Base-by-base conservation (phyloP, 2,113 vertebrate genomes). In the Saccopteryx bilineata region DNA sequence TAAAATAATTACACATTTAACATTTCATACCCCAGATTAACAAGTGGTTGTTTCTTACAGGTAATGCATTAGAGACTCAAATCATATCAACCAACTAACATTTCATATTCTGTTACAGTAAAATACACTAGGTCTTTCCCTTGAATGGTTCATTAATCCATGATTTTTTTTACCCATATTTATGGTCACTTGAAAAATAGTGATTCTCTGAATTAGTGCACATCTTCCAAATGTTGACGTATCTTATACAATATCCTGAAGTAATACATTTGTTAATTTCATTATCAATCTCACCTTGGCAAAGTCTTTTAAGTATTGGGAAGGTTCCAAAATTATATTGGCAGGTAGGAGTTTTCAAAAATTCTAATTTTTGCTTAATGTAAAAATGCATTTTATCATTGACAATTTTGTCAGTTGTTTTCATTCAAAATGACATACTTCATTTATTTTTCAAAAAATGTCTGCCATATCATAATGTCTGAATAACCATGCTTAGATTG, bases 321-420 rank as follows among this genome's bases (percentile, higher is more conserved):
- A 84, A 91, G 2, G 17, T 89, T 18, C 94, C 48, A 63, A 39
- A 66, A 89, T 90, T 9, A 86, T 46, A 72, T 10, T 66, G 39
- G 33, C 48, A 71, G 66, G 31, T n/a, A 50, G 9, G 65, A 71
- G 26, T 54, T 94, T 90, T 78, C 48, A 18, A 54, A 74, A 86
- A 65, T 90, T 90, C 26, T 66, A 39, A 92, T 48, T 93, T 61
- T 96, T 94, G 75, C 74, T 86, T 87, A 10, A 76, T 75, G 82
- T 90, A 10, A 76, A 96, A 92, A 21, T 81, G 9, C 39, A 17
- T 82, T 78, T 66, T 71, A 66, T 83, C 58, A 83, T 66, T 78
- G 33, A 26, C 69, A 96, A 54, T 82, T 90, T 65, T 86, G 75
- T 84, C n/a, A 46, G 4, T 83, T 81, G 18, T 93, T 96, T 91